Evolutionary conservation across 2,113 vertebrate genomes (phyloP).

Genomic region (Apeltes quadracus): DNA sequence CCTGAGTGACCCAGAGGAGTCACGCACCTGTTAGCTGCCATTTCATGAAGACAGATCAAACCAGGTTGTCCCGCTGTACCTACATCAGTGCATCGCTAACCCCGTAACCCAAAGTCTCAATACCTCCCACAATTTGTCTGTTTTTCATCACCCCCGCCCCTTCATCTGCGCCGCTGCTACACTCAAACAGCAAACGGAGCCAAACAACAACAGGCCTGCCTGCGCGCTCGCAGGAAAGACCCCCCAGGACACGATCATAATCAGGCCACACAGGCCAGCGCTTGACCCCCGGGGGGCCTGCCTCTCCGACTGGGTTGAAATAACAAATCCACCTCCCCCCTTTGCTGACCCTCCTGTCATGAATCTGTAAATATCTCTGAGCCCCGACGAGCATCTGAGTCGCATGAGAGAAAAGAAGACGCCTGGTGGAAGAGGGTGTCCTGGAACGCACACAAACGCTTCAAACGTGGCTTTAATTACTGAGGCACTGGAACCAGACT

Average conservation of each 20-base stretch:
- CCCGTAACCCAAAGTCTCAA: conserved; percentile 51
- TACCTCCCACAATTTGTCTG: conserved; percentile 75
- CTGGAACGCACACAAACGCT: conserved; percentile 36
- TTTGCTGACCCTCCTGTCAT: conserved; percentile 53
- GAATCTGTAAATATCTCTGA: conserved; percentile 58
- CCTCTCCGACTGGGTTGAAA: conserved; percentile 65
- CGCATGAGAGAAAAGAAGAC: conserved; percentile 48
- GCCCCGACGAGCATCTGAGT: conserved; percentile 62
- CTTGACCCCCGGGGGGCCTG: conserved; percentile 56
- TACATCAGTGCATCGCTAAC: conserved; percentile 63
- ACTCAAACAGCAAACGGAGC: conserved; percentile 66
- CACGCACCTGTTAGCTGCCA: conserved; percentile 62
- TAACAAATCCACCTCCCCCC: conserved; percentile 60
- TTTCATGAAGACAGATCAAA: conserved; percentile 24
- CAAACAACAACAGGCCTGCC: conserved; percentile 69
- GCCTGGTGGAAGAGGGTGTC: conserved; percentile 12
- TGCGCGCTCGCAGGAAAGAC: conserved; percentile 48
- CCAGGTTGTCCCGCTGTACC: conserved; percentile 42
- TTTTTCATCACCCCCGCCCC: conserved; percentile 56
- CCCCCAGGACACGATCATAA: conserved; percentile 66
- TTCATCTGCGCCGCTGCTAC: conserved; percentile 58
- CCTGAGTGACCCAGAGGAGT: conserved; percentile 3
- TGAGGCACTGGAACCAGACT: conserved; percentile 39
- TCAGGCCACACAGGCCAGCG: conserved; percentile 58
- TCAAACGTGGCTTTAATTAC: conserved; percentile 66